These are phyloP conservation scores for Embiotoca jacksoni DNA, from an alignment of 2,113 vertebrate species.

Conservation along the genomic window DNA sequence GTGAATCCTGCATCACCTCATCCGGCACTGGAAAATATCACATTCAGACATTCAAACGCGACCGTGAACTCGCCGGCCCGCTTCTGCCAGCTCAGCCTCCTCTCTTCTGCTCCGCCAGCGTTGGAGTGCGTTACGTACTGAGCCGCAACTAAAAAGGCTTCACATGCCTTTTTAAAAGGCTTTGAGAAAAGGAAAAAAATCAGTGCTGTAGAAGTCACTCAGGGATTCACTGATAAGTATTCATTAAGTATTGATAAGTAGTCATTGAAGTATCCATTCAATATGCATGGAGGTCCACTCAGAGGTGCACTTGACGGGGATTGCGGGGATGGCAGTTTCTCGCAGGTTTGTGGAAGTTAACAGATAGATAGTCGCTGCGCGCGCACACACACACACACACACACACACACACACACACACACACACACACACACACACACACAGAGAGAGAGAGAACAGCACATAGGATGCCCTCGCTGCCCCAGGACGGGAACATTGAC, in stretches of 20 bases:
- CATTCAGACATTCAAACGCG: slow-evolving; percentile 44
- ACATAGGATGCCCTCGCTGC: slow-evolving; percentile 64
- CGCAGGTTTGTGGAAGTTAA: slow-evolving; percentile 46
- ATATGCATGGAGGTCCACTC: slow-evolving; percentile 64
- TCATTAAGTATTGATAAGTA: slow-evolving; percentile 73
- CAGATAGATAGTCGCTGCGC: slow-evolving; percentile 3
- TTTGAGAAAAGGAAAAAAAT: slow-evolving; percentile 49
- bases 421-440: slow-evolving; percentile 11
- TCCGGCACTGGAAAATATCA: slow-evolving; percentile 37
- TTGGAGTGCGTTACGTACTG: not conserved
- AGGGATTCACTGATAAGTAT: slow-evolving; percentile 67
- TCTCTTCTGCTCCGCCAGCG: slow-evolving; percentile 1
- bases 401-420: slow-evolving; percentile 19
- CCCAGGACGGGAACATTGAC: slow-evolving; percentile 75
- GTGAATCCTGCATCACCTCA: slow-evolving; percentile 45
- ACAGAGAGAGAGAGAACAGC: not conserved
- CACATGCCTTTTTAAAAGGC: slow-evolving; percentile 38
- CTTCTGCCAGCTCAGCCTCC: slow-evolving; percentile 23
- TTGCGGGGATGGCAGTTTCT: slow-evolving; percentile 46
- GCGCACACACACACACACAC: slow-evolving; percentile 21
- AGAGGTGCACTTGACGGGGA: slow-evolving; percentile 59
- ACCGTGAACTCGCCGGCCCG: slow-evolving; percentile 28
- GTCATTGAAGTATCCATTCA: slow-evolving; percentile 69
- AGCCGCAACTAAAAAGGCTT: slow-evolving; percentile 37
- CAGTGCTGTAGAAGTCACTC: slow-evolving; percentile 60